Evolutionary conservation across 2,888 invertebrate genomes (phyloP).

Genomic region (Allacma fusca): DNA sequence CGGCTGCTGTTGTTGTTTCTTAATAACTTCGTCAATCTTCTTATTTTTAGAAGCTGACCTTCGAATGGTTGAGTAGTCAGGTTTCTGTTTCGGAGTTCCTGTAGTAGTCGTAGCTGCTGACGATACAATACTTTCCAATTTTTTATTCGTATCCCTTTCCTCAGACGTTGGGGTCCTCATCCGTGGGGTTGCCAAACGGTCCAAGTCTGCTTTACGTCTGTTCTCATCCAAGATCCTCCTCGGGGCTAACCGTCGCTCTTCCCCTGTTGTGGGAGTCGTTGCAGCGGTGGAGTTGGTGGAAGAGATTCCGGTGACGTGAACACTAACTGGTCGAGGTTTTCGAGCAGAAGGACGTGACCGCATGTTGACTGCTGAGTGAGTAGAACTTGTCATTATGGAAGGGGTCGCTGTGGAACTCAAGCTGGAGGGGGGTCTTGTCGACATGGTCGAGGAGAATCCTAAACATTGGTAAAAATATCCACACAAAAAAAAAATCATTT

Average conservation of each 20-base stretch:
- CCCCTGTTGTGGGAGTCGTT: slow-evolving; percentile 13
- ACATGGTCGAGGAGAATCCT: slow-evolving; percentile 43
- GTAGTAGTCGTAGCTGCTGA: neutral
- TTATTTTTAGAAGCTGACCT: neutral
- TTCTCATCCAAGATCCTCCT: neutral
- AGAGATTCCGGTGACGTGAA: slow-evolving; percentile 59
- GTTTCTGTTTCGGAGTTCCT: neutral
- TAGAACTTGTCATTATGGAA: slow-evolving; percentile 57
- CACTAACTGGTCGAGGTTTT: slow-evolving; percentile 59
- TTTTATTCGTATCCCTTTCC: neutral
- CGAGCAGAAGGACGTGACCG: slow-evolving; percentile 49
- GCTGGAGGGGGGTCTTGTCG: slow-evolving; percentile 43
- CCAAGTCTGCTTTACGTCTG: neutral
- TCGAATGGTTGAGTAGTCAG: neutral
- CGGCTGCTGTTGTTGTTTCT: neutral
- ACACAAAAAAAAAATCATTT: neutral
- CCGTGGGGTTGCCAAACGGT: neutral
- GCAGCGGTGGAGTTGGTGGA: slow-evolving; percentile 29
- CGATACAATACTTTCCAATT: neutral
- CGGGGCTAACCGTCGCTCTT: neutral
- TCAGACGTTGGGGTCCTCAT: neutral
- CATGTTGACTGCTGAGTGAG: slow-evolving; percentile 56
- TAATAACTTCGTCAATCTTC: neutral
- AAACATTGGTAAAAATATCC: neutral
- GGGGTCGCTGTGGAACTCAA: slow-evolving; percentile 30